Percentiles rank a stretch among this genome's conserved stretches.
These are phyloP conservation scores for Genyomyrus donnyi DNA, from an alignment of 2,113 vertebrate genomes.

Conservation along the genomic window DNA sequence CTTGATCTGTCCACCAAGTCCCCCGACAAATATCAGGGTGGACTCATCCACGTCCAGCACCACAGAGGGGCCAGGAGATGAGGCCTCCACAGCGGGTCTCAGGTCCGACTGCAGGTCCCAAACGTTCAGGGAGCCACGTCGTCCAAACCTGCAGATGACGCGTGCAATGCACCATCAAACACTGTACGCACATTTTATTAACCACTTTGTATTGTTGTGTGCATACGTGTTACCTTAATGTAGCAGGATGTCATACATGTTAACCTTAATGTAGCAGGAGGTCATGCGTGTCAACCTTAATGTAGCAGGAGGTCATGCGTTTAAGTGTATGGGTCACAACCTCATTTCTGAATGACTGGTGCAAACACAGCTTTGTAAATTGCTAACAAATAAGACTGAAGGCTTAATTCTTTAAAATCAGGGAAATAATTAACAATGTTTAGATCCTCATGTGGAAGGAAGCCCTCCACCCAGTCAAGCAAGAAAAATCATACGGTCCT, in stretches of 20 bases:
- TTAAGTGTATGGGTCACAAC: background rate
- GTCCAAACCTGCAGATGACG: conserved; percentile 68
- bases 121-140: conserved; percentile 66
- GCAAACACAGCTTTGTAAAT: background rate
- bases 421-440: background rate
- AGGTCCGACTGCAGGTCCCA: conserved; percentile 64
- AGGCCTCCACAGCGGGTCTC: conserved; percentile 50
- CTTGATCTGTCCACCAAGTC: conserved; percentile 72
- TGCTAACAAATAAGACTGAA: background rate
- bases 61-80: conserved; percentile 63
- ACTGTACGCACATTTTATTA: background rate
- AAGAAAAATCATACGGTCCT: background rate
- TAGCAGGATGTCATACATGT: no score
- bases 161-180: background rate
- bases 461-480: background rate
- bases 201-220: background rate
- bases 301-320: background rate
- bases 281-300: no score
- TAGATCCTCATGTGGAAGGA: background rate
- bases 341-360: background rate
- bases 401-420: background rate
- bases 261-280: no score
- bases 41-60: conserved; percentile 74
- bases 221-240: background rate
- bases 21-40: conserved; percentile 75